Base-by-base conservation (phyloP, 2,797 vertebrate genomes). In the Siniperca obscura region DNA sequence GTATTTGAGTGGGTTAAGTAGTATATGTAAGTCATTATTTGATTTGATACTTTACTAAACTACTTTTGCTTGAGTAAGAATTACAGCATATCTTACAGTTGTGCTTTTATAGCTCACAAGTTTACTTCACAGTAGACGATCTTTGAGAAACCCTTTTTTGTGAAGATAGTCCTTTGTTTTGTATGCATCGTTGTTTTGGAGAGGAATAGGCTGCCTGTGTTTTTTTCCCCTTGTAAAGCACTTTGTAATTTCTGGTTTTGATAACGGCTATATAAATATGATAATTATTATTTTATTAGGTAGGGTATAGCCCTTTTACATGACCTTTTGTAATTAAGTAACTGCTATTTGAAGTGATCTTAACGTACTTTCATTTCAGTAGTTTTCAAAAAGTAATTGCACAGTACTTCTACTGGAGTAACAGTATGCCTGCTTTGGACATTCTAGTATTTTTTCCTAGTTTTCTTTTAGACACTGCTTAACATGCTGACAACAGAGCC, bases 231-330 rank as follows among this genome's bases (percentile, higher is more conserved):
- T 13, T 13, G 44, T 17, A 38, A 38, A 68, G 30, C 30, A 53
- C 66, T 50, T 19, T 70, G 46, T 55, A 17, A 53, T 36, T 30
- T 53, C 3, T 52, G 44, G 65, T 67, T 22, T 68, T 68, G 46
- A n/a, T 22, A 36, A 52, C 34, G 21, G 25, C 64, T 50, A 4
- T 12, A 25, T n/a, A 70, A 38, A 55, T 38, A 38, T 72, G 44
- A 62, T 73, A 25, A 44, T 30, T 27, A 44, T 30, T 19, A 34
- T 59, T 59, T 60, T 16, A 46, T 52, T 7, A 52, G 17, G 48
- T 17, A 36, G 42, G 27, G 27, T 27, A 27, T 30, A 40, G 11
- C 14, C 8, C 3, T 17, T 60, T 48, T n/a, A 34, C 27, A 36
- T 22, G 3, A 30, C 38, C 56, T 19, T 38, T 40, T 42, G 9